A percentile compares a stretch with the other conserved stretches of the same genome.
Conservation (phyloP, 2,113 vertebrate species). For the Erpornis zantholeuca region DNA sequence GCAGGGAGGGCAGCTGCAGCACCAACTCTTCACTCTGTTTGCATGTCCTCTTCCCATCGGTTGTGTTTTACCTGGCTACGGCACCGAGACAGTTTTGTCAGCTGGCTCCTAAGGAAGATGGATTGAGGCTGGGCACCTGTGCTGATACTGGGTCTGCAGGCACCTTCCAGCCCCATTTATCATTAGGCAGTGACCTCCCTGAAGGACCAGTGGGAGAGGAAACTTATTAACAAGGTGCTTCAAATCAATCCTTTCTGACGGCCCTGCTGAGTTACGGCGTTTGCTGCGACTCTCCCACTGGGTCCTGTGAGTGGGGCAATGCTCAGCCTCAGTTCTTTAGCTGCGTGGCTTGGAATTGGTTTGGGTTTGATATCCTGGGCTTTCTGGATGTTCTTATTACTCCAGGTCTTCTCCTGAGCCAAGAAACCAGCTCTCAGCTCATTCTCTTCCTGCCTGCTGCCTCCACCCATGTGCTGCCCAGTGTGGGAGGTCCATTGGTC, state of each 20-base stretch:
- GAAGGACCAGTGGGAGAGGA: neutral
- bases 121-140: neutral
- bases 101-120: slow-evolving; percentile 32
- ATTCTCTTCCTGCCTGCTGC: neutral
- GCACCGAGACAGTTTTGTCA: neutral
- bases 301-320: neutral
- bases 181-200: slow-evolving; percentile 21
- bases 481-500: fast-evolving
- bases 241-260: slow-evolving; percentile 1
- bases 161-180: slow-evolving; percentile 36
- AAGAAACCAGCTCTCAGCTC: neutral
- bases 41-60: neutral
- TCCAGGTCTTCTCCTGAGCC: neutral
- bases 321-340: neutral
- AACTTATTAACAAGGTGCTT: slow-evolving; percentile 43
- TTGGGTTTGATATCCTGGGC: neutral
- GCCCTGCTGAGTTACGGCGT: neutral
- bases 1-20: neutral
- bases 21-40: neutral
- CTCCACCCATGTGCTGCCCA: fast-evolving
- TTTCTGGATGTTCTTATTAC: neutral
- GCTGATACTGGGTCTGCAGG: neutral
- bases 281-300: neutral
- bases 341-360: fast-evolving
- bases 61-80: neutral